These are phyloP conservation scores for Penaeus chinensis DNA, from an alignment of 1,140 invertebrate genomes.

Conservation along the genomic window DNA sequence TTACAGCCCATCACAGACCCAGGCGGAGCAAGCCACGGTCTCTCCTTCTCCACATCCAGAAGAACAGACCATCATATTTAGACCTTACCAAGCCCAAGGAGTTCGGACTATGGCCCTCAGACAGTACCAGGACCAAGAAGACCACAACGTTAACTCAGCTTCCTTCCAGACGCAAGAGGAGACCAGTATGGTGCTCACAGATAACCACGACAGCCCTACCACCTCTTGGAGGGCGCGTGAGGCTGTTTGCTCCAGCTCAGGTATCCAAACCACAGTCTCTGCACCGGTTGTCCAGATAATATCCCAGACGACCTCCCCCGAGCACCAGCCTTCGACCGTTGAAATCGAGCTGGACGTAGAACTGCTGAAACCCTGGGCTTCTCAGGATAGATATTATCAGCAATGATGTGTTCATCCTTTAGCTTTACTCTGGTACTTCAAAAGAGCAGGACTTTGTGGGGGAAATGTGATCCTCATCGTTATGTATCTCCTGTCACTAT, in stretches of 20 bases:
- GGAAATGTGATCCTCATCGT: too few species aligned
- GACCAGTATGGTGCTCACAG: not conserved
- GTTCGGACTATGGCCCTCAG: slow-evolving; percentile 53
- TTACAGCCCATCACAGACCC: slow-evolving; percentile 37
- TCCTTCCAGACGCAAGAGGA: slow-evolving; percentile 44
- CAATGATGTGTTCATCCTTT: slow-evolving; percentile 29
- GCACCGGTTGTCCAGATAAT: slow-evolving; percentile 53
- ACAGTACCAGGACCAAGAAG: slow-evolving; percentile 48
- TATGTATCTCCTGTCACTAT: not conserved
- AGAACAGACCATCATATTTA: slow-evolving; percentile 52
- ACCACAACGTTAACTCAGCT: slow-evolving; percentile 23
- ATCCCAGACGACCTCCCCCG: slow-evolving; percentile 42
- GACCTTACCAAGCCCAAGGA: slow-evolving; percentile 57
- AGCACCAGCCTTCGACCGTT: slow-evolving; percentile 49
- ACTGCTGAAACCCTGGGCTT: slow-evolving; percentile 47
- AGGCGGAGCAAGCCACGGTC: slow-evolving; percentile 43
- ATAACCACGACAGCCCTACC: slow-evolving; percentile 25
- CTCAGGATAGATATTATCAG: slow-evolving; percentile 50
- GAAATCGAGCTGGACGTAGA: slow-evolving; percentile 54
- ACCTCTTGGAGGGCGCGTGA: slow-evolving; percentile 40
- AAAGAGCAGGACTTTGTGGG: not conserved
- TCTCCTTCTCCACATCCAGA: slow-evolving; percentile 49
- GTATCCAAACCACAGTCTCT: slow-evolving; percentile 30
- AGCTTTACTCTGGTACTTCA: not conserved
- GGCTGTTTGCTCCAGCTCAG: slow-evolving; percentile 25